Evolutionary conservation across 2,113 vertebrate species (phyloP).

Genomic region (Psilopsiagon aurifrons): DNA sequence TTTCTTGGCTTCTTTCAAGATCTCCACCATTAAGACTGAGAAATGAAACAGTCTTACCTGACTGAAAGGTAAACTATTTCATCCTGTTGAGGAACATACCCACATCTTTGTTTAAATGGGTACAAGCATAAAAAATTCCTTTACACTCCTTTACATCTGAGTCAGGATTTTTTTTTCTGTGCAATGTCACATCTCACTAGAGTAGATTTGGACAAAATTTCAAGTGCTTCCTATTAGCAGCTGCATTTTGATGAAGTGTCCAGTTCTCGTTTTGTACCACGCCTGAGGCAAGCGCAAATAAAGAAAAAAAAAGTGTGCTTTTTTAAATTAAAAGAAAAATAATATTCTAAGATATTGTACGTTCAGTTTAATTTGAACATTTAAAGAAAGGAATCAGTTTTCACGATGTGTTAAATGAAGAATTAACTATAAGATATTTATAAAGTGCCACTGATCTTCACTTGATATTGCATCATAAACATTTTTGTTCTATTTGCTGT

Average conservation of each 20-base stretch:
- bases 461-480: neutral
- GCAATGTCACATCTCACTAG: neutral
- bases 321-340: neutral
- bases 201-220: neutral
- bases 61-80: neutral
- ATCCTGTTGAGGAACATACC: neutral
- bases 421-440: neutral
- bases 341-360: neutral
- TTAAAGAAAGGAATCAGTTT: neutral
- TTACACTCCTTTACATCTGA: neutral
- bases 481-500: neutral
- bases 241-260: neutral
- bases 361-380: neutral
- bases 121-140: neutral
- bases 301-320: accelerated
- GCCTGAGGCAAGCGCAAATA: neutral
- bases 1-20: neutral
- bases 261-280: neutral
- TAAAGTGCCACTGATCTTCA: neutral
- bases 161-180: neutral
- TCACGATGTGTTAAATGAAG: neutral
- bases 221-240: neutral
- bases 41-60: neutral
- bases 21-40: neutral
- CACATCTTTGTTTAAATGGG: neutral